phyloP scores from a whole-genome alignment of 2,113 vertebrate species.

The Lycaon pictus region DNA sequence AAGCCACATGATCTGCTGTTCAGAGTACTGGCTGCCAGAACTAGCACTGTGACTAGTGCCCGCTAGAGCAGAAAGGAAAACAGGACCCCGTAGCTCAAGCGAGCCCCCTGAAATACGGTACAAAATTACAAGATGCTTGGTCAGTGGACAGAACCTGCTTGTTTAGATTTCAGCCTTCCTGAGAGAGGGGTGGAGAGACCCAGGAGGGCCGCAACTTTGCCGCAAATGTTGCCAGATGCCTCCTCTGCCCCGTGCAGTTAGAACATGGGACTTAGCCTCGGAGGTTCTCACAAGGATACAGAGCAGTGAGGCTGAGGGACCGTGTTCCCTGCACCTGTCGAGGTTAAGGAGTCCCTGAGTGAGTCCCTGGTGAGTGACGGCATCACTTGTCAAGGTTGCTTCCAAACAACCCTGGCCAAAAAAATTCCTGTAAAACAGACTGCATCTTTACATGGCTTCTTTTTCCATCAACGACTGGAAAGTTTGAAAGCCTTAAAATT shows the following conservation, averaged over 20 bases:
- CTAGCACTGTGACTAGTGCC: neutral
- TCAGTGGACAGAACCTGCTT: neutral
- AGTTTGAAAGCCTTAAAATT: conserved; percentile 14
- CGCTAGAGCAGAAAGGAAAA: neutral
- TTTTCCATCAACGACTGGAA: neutral
- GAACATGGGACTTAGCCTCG: neutral
- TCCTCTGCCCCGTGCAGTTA: neutral
- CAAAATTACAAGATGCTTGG: neutral
- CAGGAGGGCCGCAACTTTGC: neutral
- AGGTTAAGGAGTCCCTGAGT: neutral
- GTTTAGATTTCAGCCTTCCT: neutral
- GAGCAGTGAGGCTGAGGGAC: neutral
- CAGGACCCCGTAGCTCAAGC: neutral
- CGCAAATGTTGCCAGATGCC: neutral
- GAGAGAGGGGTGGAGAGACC: neutral
- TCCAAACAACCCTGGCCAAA: neutral
- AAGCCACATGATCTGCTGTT: neutral
- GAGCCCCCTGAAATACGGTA: neutral
- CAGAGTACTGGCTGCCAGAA: neutral
- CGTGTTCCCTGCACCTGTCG: neutral
- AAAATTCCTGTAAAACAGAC: neutral
- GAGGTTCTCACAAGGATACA: neutral
- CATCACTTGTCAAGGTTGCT: neutral
- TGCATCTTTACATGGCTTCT: neutral
- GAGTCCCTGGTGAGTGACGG: neutral